These are phyloP conservation scores for Zaprionus africanus DNA, from an alignment of 1,140 invertebrate genomes.

Conservation along the genomic window DNA sequence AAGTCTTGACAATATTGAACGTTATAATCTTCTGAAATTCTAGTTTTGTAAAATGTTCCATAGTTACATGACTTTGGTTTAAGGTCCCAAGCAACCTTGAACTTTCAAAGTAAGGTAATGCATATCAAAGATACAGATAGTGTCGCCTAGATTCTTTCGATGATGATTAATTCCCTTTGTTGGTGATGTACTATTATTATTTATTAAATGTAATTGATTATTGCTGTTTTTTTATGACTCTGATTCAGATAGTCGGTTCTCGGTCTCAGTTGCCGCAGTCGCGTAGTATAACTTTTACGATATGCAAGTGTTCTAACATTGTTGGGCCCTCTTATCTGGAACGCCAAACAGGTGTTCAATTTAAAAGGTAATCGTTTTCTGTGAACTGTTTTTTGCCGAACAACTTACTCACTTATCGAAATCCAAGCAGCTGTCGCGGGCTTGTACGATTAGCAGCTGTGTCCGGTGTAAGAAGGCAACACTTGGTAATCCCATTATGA, in stretches of 20 bases:
- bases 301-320: slow-evolving; percentile 44
- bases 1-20: no score
- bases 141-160: neutral
- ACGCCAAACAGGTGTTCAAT: slow-evolving; percentile 54
- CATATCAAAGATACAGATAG: neutral
- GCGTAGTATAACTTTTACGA: slow-evolving; percentile 42
- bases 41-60: no score
- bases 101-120: neutral
- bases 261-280: neutral
- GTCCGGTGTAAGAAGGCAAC: slow-evolving; percentile 12
- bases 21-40: no score
- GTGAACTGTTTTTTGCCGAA: slow-evolving; percentile 4
- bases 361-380: slow-evolving; percentile 34
- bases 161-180: neutral
- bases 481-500: slow-evolving; percentile 11
- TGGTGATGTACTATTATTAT: neutral
- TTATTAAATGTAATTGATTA: neutral
- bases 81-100: neutral
- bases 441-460: slow-evolving; percentile 23
- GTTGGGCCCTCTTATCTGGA: slow-evolving; percentile 40
- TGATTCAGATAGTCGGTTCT: neutral
- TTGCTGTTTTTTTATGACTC: neutral
- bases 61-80: no score
- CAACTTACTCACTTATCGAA: slow-evolving; percentile 30
- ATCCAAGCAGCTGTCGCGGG: slow-evolving; percentile 28